Evolutionary conservation across 2,888 invertebrate genomes (phyloP).

Genomic region (Parascotia fuliginaria): DNA sequence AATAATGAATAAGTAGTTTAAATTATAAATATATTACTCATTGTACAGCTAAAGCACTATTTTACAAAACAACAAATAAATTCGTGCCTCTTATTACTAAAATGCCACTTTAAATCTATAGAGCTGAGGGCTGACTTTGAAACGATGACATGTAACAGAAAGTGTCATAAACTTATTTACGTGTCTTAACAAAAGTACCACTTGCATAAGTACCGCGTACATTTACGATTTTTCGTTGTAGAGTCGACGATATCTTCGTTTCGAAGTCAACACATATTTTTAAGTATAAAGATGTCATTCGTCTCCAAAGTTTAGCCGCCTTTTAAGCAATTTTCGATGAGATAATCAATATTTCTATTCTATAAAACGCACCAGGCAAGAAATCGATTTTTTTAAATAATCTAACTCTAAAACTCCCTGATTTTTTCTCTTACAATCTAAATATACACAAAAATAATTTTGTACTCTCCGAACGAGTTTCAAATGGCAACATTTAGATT

Average conservation of each 20-base stretch:
- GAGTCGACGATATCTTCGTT: slow-evolving; percentile 11
- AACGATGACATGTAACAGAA: slow-evolving; percentile 9
- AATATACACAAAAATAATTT: slow-evolving; percentile 85
- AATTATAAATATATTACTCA: slow-evolving; percentile 76
- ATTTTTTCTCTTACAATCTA: slow-evolving; percentile 81
- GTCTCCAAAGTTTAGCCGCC: slow-evolving; percentile 43
- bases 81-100: slow-evolving; percentile 82
- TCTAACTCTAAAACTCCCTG: slow-evolving; percentile 82
- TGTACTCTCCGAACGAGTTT: slow-evolving; percentile 84
- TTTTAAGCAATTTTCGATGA: slow-evolving; percentile 55
- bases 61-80: slow-evolving; percentile 84
- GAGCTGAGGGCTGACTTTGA: slow-evolving; percentile 21
- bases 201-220: not conserved
- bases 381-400: slow-evolving; percentile 64
- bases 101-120: slow-evolving; percentile 68
- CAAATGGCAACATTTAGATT: slow-evolving; percentile 77
- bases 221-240: slow-evolving; percentile 1
- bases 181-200: not conserved
- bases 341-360: slow-evolving; percentile 52
- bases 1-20: slow-evolving; percentile 53
- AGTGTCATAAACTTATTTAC: not conserved
- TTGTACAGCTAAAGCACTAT: slow-evolving; percentile 71
- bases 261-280: slow-evolving; percentile 25
- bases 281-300: slow-evolving; percentile 46
- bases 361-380: slow-evolving; percentile 78